Evolutionary conservation across 2,888 invertebrate species (phyloP), one percentile per base, ranked within the genome.

Genomic region (Electrophaes corylata): DNA sequence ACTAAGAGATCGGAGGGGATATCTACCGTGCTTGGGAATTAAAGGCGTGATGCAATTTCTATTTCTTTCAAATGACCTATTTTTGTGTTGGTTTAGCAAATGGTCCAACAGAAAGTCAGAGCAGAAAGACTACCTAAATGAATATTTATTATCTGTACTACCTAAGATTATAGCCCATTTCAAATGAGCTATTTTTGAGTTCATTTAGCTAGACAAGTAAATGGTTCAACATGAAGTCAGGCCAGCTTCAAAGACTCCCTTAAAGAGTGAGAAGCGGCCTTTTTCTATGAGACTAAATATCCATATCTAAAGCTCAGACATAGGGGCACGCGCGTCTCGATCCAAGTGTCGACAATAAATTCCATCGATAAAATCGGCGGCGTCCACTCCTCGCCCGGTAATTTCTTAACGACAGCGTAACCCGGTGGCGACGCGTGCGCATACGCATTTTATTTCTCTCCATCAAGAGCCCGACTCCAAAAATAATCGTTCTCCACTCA

Each of bases 381-480:
- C 84, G 84, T 83, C 82, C 79, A 78, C 81, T 79, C 83, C 82
- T 82, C 82, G 84, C 79, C 72, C 85, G 85, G 88, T 91, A 91
- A 90, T 91, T 89, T 87, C 88, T 88, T 90, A 90, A 89, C 88
- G 88, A 88, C 88, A 85, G 91, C 91, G 91, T 91, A 91, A 91
- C 90, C 78, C 89, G 84, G 91, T 91, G 88, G 91, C 91, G 85
- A 86, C 87, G 86, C 87, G 89, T 87, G 90, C 89, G 88, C 88
- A 78, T 77, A 85, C 85, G 84, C 88, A 87, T 89, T 88, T 88
- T 88, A 87, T 88, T 86, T 84, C 86, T 81, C 83, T 81, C 79
- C 84, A 83, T 84, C 86, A 81, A 84, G 79, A 82, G 76, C 79
- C 84, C 86, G 87, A 83, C 88, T 84, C 85, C 79, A 79, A 86